phyloP scores from a whole-genome alignment of 2,797 vertebrate genomes.

The Euphonia xanthogaster region DNA sequence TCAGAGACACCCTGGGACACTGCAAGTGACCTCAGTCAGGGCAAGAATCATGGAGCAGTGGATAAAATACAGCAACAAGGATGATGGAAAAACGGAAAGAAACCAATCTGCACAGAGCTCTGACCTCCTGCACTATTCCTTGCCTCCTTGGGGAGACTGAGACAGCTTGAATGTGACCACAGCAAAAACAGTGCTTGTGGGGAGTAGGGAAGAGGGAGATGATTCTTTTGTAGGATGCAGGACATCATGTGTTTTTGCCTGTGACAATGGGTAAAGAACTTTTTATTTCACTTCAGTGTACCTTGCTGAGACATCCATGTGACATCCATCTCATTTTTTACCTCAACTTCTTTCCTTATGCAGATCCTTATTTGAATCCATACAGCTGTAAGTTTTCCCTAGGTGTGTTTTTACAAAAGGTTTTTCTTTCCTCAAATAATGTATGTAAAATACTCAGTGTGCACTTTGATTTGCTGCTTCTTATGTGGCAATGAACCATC shows the following conservation, averaged over 20 bases:
- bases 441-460: not conserved
- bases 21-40: not conserved
- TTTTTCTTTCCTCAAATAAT: not conserved
- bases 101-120: not conserved
- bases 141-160: accelerated
- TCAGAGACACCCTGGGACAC: not conserved
- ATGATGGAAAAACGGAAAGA: not conserved
- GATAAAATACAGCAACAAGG: not conserved
- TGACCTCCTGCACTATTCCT: accelerated
- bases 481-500: not conserved
- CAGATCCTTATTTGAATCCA: not conserved
- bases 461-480: not conserved
- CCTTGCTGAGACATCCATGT: not conserved
- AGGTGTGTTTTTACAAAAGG: not conserved
- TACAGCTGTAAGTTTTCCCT: not conserved
- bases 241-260: not conserved
- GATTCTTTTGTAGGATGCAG: not conserved
- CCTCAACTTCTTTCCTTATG: not conserved
- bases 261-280: not conserved
- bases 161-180: accelerated
- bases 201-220: not conserved
- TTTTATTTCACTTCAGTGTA: not conserved
- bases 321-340: not conserved
- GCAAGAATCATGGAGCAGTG: not conserved
- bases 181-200: not conserved